Evolutionary conservation across 2,888 invertebrate species (phyloP).

Genomic region (Protonemura montana): DNA sequence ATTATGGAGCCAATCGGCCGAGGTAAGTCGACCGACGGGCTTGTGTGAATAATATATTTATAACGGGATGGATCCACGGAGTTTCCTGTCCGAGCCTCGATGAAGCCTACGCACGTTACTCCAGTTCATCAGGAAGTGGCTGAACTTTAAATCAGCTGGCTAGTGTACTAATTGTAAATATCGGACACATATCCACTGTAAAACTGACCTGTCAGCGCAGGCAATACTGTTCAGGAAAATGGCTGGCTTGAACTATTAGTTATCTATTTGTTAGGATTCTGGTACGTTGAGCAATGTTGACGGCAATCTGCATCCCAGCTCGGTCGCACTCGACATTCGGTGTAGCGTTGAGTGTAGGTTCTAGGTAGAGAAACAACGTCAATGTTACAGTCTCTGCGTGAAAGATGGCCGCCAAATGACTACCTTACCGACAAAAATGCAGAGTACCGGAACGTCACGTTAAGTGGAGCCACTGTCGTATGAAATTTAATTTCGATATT

Average conservation of each 20-base stretch:
- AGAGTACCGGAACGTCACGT: too few species aligned
- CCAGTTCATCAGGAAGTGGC: neutral
- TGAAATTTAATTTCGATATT: too few species aligned
- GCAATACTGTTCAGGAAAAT: slow-evolving; percentile 25
- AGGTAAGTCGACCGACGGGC: neutral
- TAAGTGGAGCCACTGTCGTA: too few species aligned
- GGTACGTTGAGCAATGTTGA: neutral
- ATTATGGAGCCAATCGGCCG: neutral
- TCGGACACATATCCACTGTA: neutral
- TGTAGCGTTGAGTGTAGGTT: too few species aligned
- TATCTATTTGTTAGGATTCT: neutral
- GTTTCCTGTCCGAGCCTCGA: neutral
- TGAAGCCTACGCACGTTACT: neutral
- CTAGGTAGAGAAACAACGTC: too few species aligned
- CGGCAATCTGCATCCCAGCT: neutral
- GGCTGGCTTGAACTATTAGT: slow-evolving; percentile 19
- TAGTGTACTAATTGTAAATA: neutral
- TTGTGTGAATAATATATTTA: slow-evolving; percentile 1
- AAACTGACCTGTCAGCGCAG: slow-evolving; percentile 2
- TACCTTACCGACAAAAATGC: too few species aligned
- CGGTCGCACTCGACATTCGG: neutral
- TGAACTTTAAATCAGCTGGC: neutral
- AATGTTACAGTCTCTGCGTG: too few species aligned
- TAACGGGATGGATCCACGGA: neutral
- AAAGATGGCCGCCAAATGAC: too few species aligned